A percentile compares a stretch with the other conserved stretches of the same genome.
Conservation (phyloP, 1,140 invertebrate species). For the Tetragnatha versicolor region DNA sequence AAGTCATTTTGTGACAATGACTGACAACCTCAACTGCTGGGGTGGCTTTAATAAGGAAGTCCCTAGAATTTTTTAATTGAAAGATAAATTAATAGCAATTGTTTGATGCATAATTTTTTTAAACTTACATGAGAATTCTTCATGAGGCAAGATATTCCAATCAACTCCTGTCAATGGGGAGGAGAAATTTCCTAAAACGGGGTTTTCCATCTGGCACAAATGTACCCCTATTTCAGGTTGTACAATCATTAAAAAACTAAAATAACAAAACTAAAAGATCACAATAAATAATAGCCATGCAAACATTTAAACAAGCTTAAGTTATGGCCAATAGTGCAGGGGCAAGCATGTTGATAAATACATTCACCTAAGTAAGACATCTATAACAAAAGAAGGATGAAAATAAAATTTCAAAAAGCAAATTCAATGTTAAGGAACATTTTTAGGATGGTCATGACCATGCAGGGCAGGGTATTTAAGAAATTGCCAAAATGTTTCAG, state of each 20-base stretch:
- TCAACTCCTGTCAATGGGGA: slow-evolving; percentile 19
- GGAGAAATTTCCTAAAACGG: slow-evolving; percentile 16
- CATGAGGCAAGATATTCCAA: slow-evolving; percentile 35
- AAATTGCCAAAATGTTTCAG: no score
- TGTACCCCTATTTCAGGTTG: slow-evolving; percentile 42
- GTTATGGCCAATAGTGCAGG: background rate
- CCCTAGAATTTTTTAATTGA: background rate
- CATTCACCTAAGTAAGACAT: background rate
- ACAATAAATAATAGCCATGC: slow-evolving; percentile 33
- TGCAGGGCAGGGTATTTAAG: no score
- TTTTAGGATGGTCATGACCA: no score
- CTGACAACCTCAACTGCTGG: no score
- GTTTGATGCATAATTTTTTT: slow-evolving; percentile 14
- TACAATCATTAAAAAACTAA: slow-evolving; percentile 39
- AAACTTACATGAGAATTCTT: slow-evolving; percentile 48
- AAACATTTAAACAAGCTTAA: slow-evolving; percentile 9
- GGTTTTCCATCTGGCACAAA: slow-evolving; percentile 46
- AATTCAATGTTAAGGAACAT: no score
- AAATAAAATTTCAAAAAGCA: no score
- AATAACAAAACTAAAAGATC: slow-evolving; percentile 26
- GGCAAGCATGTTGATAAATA: background rate
- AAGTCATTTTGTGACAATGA: background rate
- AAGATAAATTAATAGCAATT: slow-evolving; percentile 7
- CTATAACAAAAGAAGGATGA: slow-evolving; percentile 7
- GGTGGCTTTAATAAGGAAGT: no score